phyloP scores from a whole-genome alignment of 2,113 vertebrate species.

The Menidia beryllina region DNA sequence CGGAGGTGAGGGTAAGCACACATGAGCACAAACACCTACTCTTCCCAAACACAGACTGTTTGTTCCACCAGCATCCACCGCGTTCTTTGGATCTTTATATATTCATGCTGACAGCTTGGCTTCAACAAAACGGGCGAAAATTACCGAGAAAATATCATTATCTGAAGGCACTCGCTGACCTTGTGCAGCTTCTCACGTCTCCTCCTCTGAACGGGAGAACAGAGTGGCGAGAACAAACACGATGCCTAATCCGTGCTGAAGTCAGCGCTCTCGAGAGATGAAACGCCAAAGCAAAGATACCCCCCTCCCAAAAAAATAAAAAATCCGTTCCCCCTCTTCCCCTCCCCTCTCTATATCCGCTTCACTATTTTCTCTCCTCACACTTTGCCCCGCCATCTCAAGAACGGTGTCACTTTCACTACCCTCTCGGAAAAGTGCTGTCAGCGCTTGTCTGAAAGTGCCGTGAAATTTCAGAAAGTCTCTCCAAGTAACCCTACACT shows the following conservation, averaged over 20 bases:
- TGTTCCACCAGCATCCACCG: constrained; percentile 25
- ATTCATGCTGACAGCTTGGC: constrained; percentile 54
- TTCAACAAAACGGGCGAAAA: constrained; percentile 71
- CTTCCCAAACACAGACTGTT: constrained; percentile 33
- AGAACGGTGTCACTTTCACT: constrained; percentile 77
- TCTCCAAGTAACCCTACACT: constrained; percentile 72
- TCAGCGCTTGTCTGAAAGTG: constrained; percentile 76
- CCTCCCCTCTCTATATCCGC: not conserved
- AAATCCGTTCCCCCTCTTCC: constrained; percentile 30
- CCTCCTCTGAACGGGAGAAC: constrained; percentile 49
- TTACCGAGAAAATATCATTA: constrained; percentile 78
- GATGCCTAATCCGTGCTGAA: constrained; percentile 76
- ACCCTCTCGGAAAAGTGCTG: constrained; percentile 72
- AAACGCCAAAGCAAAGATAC: constrained; percentile 59
- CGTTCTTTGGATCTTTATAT: constrained; percentile 34
- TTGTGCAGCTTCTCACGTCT: constrained; percentile 60
- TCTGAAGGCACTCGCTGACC: constrained; percentile 72
- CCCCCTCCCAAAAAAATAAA: constrained; percentile 8
- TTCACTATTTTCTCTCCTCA: constrained; percentile 33
- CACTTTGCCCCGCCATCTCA: constrained; percentile 50
- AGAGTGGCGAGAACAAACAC: constrained; percentile 71
- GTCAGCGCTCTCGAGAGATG: constrained; percentile 75
- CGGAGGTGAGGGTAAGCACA: constrained; percentile 20
- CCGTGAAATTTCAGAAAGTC: constrained; percentile 76
- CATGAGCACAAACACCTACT: constrained; percentile 29